A percentile compares a stretch with the other conserved stretches of the same genome.
Evolutionary conservation across 2,888 invertebrate species (phyloP).

Genomic region (Terebella lapidaria): DNA sequence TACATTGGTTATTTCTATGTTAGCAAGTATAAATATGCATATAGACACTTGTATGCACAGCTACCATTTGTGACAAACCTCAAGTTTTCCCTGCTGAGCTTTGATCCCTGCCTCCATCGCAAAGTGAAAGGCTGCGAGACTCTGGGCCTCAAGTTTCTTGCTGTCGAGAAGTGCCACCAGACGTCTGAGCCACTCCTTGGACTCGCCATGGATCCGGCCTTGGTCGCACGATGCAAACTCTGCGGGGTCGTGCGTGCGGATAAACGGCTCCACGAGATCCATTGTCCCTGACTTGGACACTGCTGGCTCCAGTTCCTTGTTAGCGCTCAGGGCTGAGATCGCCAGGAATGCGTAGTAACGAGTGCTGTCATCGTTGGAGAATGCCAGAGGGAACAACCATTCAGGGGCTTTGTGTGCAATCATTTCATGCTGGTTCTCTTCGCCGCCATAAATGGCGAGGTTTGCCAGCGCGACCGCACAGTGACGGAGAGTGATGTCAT

Average conservation of each 20-base stretch:
- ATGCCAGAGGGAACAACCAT: slow-evolving; percentile 96
- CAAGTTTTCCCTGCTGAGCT: slow-evolving; percentile 59
- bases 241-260: slow-evolving; percentile 87
- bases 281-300: slow-evolving; percentile 94
- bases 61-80: no score
- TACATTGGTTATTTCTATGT: no score
- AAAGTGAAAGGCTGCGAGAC: slow-evolving; percentile 93
- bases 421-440: slow-evolving; percentile 96
- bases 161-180: slow-evolving; percentile 91
- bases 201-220: slow-evolving; percentile 92
- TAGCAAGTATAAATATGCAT: no score
- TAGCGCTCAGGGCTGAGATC: slow-evolving; percentile 91
- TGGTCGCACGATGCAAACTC: slow-evolving; percentile 75
- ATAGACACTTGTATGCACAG: no score
- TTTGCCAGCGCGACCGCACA: slow-evolving; percentile 96
- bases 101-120: slow-evolving; percentile 99
- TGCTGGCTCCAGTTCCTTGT: slow-evolving; percentile 95
- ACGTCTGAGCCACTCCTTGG: slow-evolving; percentile 87
- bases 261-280: slow-evolving; percentile 93
- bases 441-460: slow-evolving; percentile 90
- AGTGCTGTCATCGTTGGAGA: slow-evolving; percentile 82
- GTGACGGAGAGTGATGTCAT: slow-evolving; percentile 82
- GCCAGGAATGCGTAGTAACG: slow-evolving; percentile 94
- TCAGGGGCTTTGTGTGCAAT: slow-evolving; percentile 70
- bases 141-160: slow-evolving; percentile 90